These are phyloP conservation scores for Drosophila leonis DNA, from an alignment of 2,888 invertebrate species.

Conservation along the genomic window DNA sequence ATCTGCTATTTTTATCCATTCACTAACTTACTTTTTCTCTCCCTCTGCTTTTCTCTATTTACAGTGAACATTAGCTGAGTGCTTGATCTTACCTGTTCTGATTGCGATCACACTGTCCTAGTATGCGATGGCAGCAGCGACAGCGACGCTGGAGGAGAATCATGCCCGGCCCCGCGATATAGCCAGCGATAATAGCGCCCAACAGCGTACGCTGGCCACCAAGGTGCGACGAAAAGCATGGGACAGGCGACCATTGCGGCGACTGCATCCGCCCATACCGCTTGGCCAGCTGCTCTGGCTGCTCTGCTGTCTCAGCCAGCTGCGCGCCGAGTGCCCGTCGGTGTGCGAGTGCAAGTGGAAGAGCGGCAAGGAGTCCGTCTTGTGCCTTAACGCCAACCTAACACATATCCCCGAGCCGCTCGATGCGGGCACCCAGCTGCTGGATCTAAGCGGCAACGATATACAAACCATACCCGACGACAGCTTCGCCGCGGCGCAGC, in stretches of 20 bases:
- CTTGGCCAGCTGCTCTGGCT: conserved; percentile 77
- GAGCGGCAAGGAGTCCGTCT: conserved; percentile 93
- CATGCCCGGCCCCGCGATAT: conserved; percentile 54
- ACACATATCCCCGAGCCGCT: conserved; percentile 90
- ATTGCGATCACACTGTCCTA: conserved; percentile 40
- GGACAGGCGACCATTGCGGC: conserved; percentile 50
- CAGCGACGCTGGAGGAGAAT: conserved; percentile 55
- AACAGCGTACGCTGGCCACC: conserved; percentile 74
- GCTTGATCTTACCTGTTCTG: conserved; percentile 1
- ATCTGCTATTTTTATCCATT: too few species aligned
- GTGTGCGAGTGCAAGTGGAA: conserved; percentile 96
- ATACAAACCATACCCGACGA: conserved; percentile 89
- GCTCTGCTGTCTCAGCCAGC: conserved; percentile 78
- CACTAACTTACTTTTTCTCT: neutral
- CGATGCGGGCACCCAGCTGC: conserved; percentile 92
- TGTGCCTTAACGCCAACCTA: conserved; percentile 92
- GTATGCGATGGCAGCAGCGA: conserved; percentile 75
- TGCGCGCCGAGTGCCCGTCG: conserved; percentile 89
- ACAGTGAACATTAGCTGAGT: conserved; percentile 45
- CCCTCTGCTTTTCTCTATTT: neutral
- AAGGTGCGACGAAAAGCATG: conserved; percentile 80
- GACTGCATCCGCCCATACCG: conserved; percentile 75
- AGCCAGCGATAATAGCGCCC: conserved; percentile 77
- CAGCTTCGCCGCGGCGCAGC: conserved; percentile 90
- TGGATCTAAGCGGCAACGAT: conserved; percentile 92